Evolutionary conservation across 2,888 invertebrate genomes (phyloP).

Genomic region (Dolomedes plantarius): DNA sequence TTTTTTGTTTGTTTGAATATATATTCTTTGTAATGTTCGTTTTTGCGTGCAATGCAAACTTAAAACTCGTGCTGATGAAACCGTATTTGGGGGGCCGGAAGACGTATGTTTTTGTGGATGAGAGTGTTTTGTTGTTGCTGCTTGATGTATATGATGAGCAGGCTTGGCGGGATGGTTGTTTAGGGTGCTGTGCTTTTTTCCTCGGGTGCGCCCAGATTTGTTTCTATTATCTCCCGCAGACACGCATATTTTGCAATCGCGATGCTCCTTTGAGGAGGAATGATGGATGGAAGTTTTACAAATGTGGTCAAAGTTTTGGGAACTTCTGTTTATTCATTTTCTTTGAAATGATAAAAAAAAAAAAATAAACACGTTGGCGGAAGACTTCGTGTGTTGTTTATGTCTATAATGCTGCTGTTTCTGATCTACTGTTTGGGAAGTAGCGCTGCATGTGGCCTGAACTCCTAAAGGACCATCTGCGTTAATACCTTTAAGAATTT

Average conservation of each 20-base stretch:
- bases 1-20: slow-evolving; percentile 26
- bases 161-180: slow-evolving; percentile 7
- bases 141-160: slow-evolving; percentile 42
- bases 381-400: too few relatives aligned
- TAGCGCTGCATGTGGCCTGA: too few relatives aligned
- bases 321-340: slow-evolving; percentile 44
- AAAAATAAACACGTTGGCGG: too few relatives aligned
- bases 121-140: slow-evolving; percentile 20
- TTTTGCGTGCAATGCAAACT: slow-evolving; percentile 68
- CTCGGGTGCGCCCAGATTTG: slow-evolving; percentile 51
- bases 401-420: too few relatives aligned
- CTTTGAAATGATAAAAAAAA: too few relatives aligned
- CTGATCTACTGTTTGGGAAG: too few relatives aligned
- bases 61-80: slow-evolving; percentile 67
- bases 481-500: too few relatives aligned
- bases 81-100: slow-evolving; percentile 41
- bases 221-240: slow-evolving; percentile 51
- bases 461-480: too few relatives aligned
- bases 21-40: slow-evolving; percentile 40
- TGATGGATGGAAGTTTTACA: slow-evolving; percentile 42
- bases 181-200: neutral
- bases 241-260: slow-evolving; percentile 26
- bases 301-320: slow-evolving; percentile 50
- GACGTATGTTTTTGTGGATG: neutral
- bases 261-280: slow-evolving; percentile 13